Percentiles rank a stretch among this genome's conserved stretches.
These are phyloP conservation scores for Falco punctatus DNA, from an alignment of 2,113 vertebrate species.

Conservation along the genomic window DNA sequence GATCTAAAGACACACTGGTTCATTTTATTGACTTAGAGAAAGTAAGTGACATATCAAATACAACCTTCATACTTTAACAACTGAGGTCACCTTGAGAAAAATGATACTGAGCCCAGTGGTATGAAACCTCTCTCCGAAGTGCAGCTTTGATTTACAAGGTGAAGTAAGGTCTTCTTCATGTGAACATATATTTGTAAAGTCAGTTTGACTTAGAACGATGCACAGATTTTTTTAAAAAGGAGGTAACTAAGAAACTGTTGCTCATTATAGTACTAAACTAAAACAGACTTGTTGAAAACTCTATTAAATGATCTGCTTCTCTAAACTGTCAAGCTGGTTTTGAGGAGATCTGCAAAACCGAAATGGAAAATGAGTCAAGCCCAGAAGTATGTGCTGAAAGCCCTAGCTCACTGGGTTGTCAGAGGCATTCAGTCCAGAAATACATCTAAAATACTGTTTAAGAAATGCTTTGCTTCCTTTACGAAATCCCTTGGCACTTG, in stretches of 20 bases:
- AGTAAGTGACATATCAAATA: constrained; percentile 75
- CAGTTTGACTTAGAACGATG: background rate
- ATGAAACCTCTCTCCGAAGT: constrained; percentile 59
- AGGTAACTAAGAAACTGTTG: background rate
- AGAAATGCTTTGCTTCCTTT: constrained; percentile 25
- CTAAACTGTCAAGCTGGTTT: background rate
- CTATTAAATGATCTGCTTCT: background rate
- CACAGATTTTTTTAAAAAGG: background rate
- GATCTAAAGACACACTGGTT: constrained; percentile 72
- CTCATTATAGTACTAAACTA: background rate
- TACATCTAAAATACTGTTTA: background rate
- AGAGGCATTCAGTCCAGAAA: background rate
- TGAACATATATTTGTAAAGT: background rate
- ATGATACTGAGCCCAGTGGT: constrained; percentile 41
- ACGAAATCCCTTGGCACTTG: background rate
- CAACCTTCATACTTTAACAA: constrained; percentile 70
- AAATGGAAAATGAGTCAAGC: constrained; percentile 27
- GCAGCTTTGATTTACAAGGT: constrained; percentile 73
- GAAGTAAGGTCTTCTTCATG: constrained; percentile 60
- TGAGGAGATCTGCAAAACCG: background rate
- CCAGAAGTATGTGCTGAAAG: constrained; percentile 40
- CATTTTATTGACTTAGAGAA: constrained; percentile 69
- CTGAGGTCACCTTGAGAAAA: constrained; percentile 77
- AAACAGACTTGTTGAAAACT: background rate
- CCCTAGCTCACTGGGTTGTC: background rate